These are phyloP conservation scores for Pithys albifrons DNA, from an alignment of 2,113 vertebrate species.

Conservation along the genomic window DNA sequence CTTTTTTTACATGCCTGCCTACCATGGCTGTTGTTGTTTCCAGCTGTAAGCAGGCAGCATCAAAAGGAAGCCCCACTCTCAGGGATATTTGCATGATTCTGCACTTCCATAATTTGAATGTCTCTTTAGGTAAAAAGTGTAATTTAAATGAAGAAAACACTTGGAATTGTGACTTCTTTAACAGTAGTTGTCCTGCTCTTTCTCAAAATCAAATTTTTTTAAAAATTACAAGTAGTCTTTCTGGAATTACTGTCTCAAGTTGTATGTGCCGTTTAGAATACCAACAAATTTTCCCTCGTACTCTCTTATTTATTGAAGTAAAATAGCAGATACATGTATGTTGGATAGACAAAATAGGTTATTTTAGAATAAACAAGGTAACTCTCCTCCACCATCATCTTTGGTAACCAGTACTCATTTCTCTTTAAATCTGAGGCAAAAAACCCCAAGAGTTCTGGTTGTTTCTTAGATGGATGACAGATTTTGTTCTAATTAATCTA, in stretches of 20 bases:
- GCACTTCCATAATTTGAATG: background rate
- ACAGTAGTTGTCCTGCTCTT: background rate
- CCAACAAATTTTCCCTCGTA: background rate
- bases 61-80: background rate
- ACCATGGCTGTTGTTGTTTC: background rate
- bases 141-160: background rate
- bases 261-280: background rate
- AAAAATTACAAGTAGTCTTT: background rate
- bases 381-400: background rate
- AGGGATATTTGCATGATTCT: background rate
- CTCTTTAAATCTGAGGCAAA: constrained; percentile 60
- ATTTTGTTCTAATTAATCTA: constrained; percentile 84
- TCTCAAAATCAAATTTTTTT: background rate
- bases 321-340: background rate
- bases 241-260: background rate
- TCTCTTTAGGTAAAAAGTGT: background rate
- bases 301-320: background rate
- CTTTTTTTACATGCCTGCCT: background rate
- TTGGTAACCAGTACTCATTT: constrained; percentile 27
- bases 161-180: background rate
- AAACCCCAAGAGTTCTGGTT: constrained; percentile 59
- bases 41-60: background rate
- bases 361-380: constrained; percentile 46
- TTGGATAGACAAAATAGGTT: constrained; percentile 16
- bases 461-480: constrained; percentile 80